Evolutionary conservation across 2,113 vertebrate species (phyloP).

Genomic region (Albula glossodonta): DNA sequence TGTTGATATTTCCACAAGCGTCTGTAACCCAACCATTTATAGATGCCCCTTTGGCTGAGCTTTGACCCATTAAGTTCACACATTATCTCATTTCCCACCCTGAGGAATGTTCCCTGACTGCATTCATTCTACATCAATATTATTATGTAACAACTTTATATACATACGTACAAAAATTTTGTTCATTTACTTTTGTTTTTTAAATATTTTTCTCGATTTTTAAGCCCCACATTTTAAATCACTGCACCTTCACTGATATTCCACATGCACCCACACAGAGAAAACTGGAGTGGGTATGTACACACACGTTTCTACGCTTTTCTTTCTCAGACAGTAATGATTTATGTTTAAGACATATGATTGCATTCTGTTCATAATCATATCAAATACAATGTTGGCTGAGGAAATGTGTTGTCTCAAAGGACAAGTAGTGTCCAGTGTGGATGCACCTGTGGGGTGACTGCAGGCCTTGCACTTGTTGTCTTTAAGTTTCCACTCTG

Average conservation of each 20-base stretch:
- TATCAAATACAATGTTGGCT: too few species aligned
- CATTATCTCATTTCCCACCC: not conserved
- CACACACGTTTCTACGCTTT: too few species aligned
- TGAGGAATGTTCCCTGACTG: not conserved
- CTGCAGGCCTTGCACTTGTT: not conserved
- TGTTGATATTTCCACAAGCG: not conserved
- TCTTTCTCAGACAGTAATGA: too few species aligned
- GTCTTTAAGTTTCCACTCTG: not conserved
- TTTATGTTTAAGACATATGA: too few species aligned
- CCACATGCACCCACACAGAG: too few species aligned
- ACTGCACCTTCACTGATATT: too few species aligned
- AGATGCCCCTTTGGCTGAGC: not conserved
- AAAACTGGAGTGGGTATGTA: too few species aligned
- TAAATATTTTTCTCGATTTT: too few species aligned
- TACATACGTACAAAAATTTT: too few species aligned
- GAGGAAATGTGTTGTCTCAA: not conserved
- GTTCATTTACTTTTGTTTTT: too few species aligned
- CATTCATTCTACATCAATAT: not conserved
- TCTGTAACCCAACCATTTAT: constrained; percentile 4
- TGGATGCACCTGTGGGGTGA: not conserved
- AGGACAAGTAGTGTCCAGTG: not conserved
- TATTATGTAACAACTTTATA: not conserved
- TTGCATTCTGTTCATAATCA: too few species aligned
- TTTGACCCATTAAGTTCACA: not conserved
- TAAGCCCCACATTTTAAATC: too few species aligned